Conservation (phyloP, 2,113 vertebrate species). For the Lagopus muta region DNA sequence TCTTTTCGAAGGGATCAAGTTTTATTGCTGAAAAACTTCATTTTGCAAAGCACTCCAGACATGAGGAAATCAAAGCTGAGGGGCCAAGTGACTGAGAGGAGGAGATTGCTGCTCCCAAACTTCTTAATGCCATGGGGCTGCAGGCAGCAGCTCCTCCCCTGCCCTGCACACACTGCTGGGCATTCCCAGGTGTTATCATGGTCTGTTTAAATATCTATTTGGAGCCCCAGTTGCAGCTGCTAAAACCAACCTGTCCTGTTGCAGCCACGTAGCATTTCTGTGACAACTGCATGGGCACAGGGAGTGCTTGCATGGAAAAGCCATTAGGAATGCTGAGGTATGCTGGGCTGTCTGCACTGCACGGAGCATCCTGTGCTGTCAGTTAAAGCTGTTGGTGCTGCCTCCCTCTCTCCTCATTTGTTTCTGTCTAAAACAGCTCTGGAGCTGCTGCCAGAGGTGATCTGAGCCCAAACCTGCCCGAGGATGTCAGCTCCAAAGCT, state of each 20-base stretch:
- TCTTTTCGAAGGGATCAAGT: slow-evolving; percentile 16
- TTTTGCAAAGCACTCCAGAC: background rate
- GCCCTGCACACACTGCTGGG: background rate
- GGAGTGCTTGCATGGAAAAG: accelerated
- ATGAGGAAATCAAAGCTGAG: background rate
- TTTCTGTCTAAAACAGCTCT: background rate
- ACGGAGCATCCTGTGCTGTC: background rate
- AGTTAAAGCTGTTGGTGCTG: background rate
- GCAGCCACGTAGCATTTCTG: background rate
- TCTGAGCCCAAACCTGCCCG: background rate
- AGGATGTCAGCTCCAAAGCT: background rate
- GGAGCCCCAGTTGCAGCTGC: background rate
- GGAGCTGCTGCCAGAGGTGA: background rate
- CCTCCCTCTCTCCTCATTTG: background rate
- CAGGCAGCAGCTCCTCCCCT: background rate
- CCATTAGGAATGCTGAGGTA: accelerated
- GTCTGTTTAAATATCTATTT: background rate
- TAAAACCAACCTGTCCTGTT: background rate
- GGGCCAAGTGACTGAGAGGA: background rate
- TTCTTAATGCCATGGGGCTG: background rate
- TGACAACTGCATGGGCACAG: background rate
- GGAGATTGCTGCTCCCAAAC: slow-evolving; percentile 14
- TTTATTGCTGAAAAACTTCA: slow-evolving; percentile 28
- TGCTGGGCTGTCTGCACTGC: accelerated
- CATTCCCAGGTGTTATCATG: background rate